Evolutionary conservation across 2,888 invertebrate species (phyloP), one percentile per base, ranked within the genome.

Genomic region (Syrista parreyssii): DNA sequence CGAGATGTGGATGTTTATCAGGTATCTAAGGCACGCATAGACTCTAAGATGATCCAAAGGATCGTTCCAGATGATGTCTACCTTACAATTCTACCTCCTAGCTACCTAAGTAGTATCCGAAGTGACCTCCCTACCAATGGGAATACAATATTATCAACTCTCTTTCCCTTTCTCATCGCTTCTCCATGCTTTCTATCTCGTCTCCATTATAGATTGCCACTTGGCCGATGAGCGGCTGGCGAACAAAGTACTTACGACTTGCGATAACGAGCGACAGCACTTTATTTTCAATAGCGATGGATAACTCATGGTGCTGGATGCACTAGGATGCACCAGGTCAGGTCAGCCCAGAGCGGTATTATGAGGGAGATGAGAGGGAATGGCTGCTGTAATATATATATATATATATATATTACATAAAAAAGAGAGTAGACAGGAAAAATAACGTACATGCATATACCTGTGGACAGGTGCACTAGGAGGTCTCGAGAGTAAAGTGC

Each of bases 171-270:
- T 23, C 55, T 23, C 23, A 23, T 55, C 23, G 55, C 23, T 23
- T 55, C 23, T 1, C 55, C 15, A 55, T 55, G 55, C 55, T 55
- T 55, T 55, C 55, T 55, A 55, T 55, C 55, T 55, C 69, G 35
- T 77, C 74, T 78, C 75, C 78, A 82, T 82, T 82, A 82, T 79
- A 76, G 75, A 82, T 81, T 78, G 75, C 79, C 78, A 79, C 78
- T 78, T 30, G 33, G 79, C 75, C 79, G 79, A 79, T 79, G 79
- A 55, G 55, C 55, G 55, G 55, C 23, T 55, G 23, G 55, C 55
- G 55, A 55, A 23, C 55, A 55, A 23, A 55, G 55, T 55, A 23
- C 55, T 55, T 55, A 55, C 55, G 55, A 55, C 55, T 55, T 55
- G 55, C 55, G 55, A 55, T 55, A 55, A 55, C 55, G 55, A 55